These are phyloP conservation scores for Machaerirhynchus nigripectus DNA, from an alignment of 2,113 vertebrate species.

Conservation along the genomic window DNA sequence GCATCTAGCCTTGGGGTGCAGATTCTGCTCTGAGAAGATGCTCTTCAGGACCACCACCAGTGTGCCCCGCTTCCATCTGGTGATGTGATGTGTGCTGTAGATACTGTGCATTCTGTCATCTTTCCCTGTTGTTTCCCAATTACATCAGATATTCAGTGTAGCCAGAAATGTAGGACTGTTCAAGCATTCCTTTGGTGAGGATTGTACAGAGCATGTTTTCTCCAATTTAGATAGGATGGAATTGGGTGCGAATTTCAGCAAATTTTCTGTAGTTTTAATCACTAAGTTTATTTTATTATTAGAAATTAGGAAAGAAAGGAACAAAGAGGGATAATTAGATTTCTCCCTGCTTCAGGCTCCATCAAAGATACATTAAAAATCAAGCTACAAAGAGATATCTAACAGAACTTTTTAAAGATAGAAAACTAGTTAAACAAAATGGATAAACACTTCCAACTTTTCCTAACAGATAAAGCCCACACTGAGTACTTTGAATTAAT, in stretches of 20 bases:
- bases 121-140: background rate
- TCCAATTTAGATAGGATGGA: background rate
- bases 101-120: background rate
- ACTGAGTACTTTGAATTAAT: conserved; percentile 33
- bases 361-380: conserved; percentile 40
- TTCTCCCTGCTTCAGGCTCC: conserved; percentile 1
- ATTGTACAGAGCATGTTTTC: background rate
- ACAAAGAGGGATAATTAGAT: conserved; percentile 16
- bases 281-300: conserved; percentile 1
- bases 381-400: conserved; percentile 4
- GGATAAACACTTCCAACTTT: conserved; percentile 49
- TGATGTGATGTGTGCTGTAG: accelerated
- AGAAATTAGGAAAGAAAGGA: conserved; percentile 1
- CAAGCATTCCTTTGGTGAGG: background rate
- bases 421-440: conserved; percentile 38
- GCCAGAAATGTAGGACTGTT: background rate
- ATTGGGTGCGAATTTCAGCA: background rate
- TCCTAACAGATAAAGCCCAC: conserved; percentile 27
- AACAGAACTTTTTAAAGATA: conserved; percentile 15
- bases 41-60: background rate
- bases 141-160: background rate
- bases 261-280: background rate
- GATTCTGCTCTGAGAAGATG: background rate
- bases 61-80: background rate
- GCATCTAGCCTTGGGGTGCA: background rate